Evolutionary conservation across 1,140 invertebrate species (phyloP).

Genomic region (Heliconius eleuchia): DNA sequence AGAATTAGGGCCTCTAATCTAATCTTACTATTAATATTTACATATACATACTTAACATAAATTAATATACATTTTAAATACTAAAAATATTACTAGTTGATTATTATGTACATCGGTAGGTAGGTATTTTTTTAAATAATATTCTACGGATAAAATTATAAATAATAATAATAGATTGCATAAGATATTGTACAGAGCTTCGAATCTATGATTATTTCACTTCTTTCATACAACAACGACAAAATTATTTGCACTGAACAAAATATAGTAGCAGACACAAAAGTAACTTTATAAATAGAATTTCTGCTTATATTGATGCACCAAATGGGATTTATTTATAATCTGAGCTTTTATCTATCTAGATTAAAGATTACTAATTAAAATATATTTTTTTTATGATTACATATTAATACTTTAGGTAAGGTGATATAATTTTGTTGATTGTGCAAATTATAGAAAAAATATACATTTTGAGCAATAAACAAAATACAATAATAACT

Average conservation of each 20-base stretch:
- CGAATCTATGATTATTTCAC: too few species aligned
- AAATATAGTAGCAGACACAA: too few species aligned
- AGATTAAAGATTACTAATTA: too few species aligned
- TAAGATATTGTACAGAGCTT: too few species aligned
- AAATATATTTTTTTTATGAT: too few species aligned
- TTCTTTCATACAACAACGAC: too few species aligned
- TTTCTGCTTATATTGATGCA: too few species aligned
- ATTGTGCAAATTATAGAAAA: not conserved
- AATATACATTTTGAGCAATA: not conserved
- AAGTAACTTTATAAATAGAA: too few species aligned
- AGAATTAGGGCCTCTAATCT: too few species aligned
- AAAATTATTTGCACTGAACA: too few species aligned
- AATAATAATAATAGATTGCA: not conserved
- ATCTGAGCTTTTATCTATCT: not conserved
- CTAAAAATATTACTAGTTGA: not conserved
- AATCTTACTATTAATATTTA: not conserved
- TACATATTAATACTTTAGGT: too few species aligned
- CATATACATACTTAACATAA: slow-evolving; percentile 17
- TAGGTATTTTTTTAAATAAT: not conserved
- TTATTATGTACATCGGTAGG: slow-evolving; percentile 28
- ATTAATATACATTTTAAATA: slow-evolving; percentile 29
- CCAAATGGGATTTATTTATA: too few species aligned
- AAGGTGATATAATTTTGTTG: not conserved
- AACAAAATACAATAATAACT: not conserved
- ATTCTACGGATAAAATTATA: not conserved